A percentile compares a stretch with the other conserved stretches of the same genome.
These are phyloP conservation scores for Chouioia cunea DNA, from an alignment of 2,888 invertebrate genomes.

Conservation along the genomic window DNA sequence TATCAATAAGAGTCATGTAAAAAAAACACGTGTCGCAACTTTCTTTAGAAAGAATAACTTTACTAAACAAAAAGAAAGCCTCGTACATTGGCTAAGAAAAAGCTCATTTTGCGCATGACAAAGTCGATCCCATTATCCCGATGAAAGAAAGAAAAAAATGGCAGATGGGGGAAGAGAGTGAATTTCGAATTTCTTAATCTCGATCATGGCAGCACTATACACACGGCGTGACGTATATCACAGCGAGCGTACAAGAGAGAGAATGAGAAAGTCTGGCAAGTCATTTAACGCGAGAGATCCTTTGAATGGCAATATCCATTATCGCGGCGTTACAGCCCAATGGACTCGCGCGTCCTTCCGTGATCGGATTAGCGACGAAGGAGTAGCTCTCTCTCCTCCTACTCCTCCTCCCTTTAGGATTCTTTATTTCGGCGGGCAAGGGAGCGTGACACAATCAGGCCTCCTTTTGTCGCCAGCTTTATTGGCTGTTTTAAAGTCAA, in stretches of 20 bases:
- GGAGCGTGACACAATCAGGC: no score
- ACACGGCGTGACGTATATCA: neutral
- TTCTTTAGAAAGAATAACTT: no score
- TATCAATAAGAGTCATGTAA: neutral
- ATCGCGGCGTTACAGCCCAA: conserved; percentile 60
- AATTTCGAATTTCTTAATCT: no score
- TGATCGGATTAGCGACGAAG: conserved; percentile 58
- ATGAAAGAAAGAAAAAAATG: no score
- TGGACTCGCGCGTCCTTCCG: conserved; percentile 56
- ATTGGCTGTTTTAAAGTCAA: no score
- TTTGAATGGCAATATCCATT: conserved; percentile 62
- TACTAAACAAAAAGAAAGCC: no score
- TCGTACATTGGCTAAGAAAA: no score
- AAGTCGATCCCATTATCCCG: no score
- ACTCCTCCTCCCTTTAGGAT: neutral
- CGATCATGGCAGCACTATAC: no score
- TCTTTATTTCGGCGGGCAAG: conserved; percentile 4
- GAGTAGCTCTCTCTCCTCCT: conserved; percentile 31
- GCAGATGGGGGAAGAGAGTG: no score
- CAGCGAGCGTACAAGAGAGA: neutral
- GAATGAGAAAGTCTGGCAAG: conserved; percentile 23
- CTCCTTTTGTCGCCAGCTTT: no score
- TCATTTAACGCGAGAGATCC: conserved; percentile 60
- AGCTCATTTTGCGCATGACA: no score
- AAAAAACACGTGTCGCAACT: neutral